Conservation (phyloP, 1,140 invertebrate species). For the Prorops nasuta region DNA sequence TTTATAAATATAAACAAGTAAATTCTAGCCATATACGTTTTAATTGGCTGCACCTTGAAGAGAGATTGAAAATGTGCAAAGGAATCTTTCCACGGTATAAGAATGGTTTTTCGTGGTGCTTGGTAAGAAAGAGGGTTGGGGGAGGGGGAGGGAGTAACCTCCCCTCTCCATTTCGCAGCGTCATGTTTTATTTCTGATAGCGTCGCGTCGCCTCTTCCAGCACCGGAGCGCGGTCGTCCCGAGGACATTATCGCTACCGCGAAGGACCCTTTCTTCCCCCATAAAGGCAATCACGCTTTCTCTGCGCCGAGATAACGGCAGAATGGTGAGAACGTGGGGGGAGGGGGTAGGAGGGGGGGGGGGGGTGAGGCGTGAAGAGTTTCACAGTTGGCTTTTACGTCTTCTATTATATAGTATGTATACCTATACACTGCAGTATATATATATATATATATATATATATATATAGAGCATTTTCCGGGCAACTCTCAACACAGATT, state of each 20-base stretch:
- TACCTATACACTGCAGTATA: no score
- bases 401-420: no score
- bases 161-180: constrained; percentile 26
- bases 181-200: constrained; percentile 56
- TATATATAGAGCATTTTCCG: no score
- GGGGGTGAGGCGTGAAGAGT: constrained; percentile 15
- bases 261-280: constrained; percentile 57
- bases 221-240: constrained; percentile 12
- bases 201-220: constrained; percentile 36
- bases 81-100: no score
- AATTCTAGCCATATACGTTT: no score
- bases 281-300: constrained; percentile 58
- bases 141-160: constrained; percentile 25
- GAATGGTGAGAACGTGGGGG: constrained; percentile 40
- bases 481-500: no score
- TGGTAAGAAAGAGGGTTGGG: background rate
- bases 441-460: no score
- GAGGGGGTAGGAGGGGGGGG: background rate
- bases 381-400: no score
- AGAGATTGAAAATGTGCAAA: no score
- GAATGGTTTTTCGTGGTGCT: no score
- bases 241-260: constrained; percentile 54
- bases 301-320: constrained; percentile 49
- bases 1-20: no score
- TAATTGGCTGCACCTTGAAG: no score